Evolutionary conservation across 2,113 vertebrate species (phyloP).

Genomic region (Panthera tigris): DNA sequence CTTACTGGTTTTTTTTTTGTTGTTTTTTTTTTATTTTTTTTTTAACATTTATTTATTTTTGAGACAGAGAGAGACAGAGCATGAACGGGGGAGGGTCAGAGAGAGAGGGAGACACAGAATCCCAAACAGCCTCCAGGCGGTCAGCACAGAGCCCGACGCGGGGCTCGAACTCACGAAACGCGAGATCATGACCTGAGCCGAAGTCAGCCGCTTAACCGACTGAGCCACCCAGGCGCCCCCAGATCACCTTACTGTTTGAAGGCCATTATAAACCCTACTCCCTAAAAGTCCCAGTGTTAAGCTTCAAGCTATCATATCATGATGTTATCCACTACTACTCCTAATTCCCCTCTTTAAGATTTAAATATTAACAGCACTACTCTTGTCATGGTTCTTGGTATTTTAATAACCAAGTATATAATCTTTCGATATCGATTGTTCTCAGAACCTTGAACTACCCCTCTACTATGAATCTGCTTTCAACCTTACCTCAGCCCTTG

Average conservation of each 20-base stretch:
- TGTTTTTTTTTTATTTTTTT: too few species aligned
- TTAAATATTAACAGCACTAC: neutral
- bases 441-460: neutral
- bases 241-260: neutral
- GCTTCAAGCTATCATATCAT: neutral
- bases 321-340: neutral
- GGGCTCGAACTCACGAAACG: too few species aligned
- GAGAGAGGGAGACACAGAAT: too few species aligned
- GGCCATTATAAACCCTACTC: neutral
- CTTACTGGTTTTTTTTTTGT: too few species aligned
- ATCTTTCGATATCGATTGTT: neutral
- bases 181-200: too few species aligned
- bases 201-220: too few species aligned
- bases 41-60: too few species aligned
- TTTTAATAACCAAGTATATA: neutral
- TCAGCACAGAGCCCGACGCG: too few species aligned
- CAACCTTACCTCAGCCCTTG: fast-evolving
- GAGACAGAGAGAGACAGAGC: too few species aligned
- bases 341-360: neutral
- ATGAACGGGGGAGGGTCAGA: too few species aligned
- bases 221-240: too few species aligned
- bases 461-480: neutral
- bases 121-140: too few species aligned
- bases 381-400: neutral
- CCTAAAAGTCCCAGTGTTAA: neutral